These are phyloP conservation scores for Agonopterix alstromeriana DNA, from an alignment of 2,888 invertebrate species.

Conservation along the genomic window DNA sequence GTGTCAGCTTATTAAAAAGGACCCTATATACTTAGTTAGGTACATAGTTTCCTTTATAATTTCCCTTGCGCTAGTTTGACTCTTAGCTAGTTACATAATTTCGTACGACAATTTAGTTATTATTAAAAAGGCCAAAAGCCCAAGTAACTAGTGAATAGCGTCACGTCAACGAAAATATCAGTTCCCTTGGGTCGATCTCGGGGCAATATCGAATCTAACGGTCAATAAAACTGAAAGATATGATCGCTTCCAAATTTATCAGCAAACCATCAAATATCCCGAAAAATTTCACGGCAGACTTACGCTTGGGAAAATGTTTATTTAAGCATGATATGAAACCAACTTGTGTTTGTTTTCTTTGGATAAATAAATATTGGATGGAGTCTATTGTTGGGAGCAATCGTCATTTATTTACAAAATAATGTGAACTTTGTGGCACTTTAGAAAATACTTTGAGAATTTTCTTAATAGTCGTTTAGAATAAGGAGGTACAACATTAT, in stretches of 20 bases:
- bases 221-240: constrained; percentile 54
- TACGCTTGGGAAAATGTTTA: constrained; percentile 22
- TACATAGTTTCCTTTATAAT: no score
- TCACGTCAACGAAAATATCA: constrained; percentile 22
- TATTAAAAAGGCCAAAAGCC: constrained; percentile 1
- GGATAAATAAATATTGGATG: constrained; percentile 4
- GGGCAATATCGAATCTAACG: constrained; percentile 42
- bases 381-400: no score
- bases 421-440: no score
- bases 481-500: no score
- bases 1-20: no score
- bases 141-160: constrained; percentile 18
- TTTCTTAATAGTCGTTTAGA: no score
- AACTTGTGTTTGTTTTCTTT: constrained; percentile 1
- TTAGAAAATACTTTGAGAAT: no score
- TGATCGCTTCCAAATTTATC: constrained; percentile 43
- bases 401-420: no score
- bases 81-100: no score
- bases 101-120: not conserved
- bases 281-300: constrained; percentile 36
- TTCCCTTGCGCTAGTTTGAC: no score
- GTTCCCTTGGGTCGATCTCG: constrained; percentile 3
- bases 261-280: constrained; percentile 38
- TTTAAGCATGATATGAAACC: constrained; percentile 23
- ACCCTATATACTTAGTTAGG: no score